A percentile compares a stretch with the other conserved stretches of the same genome.
Evolutionary conservation across 2,888 invertebrate genomes (phyloP).

Genomic region (Temnothorax rugatulus): DNA sequence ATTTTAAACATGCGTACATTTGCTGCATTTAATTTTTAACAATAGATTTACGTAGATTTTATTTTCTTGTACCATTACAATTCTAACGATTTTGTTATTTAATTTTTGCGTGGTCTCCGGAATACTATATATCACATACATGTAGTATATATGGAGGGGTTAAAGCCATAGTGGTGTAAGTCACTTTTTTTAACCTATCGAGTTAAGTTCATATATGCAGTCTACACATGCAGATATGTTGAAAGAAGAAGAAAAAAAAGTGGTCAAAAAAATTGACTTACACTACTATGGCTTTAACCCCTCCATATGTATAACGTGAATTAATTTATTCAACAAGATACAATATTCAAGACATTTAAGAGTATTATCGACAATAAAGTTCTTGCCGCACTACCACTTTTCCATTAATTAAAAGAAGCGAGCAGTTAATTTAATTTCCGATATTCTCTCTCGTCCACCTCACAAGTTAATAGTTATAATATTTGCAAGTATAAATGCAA

Average conservation of each 20-base stretch:
- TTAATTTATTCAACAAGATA: neutral
- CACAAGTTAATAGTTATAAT: neutral
- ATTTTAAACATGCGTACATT: slow-evolving; percentile 5
- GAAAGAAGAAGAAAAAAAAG: too few species aligned
- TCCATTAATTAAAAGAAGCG: neutral
- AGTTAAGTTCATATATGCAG: too few species aligned
- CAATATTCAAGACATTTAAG: neutral
- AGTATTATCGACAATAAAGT: neutral
- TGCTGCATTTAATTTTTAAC: slow-evolving; percentile 12
- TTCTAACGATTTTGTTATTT: neutral
- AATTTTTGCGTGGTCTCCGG: neutral
- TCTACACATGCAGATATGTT: too few species aligned
- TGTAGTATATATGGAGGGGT: too few species aligned
- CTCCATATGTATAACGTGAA: too few species aligned
- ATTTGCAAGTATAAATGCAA: neutral
- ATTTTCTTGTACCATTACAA: neutral
- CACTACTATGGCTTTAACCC: too few species aligned
- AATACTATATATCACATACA: neutral
- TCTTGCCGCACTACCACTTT: neutral
- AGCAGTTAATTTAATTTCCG: neutral
- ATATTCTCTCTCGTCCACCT: neutral
- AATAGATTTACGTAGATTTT: neutral
- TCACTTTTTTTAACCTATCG: too few species aligned
- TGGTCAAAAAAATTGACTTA: too few species aligned
- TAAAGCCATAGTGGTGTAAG: too few species aligned